Percentiles rank a stretch among this genome's conserved stretches.
Conservation (phyloP, 2,797 vertebrate genomes). For the Halcyon chelicuti region DNA sequence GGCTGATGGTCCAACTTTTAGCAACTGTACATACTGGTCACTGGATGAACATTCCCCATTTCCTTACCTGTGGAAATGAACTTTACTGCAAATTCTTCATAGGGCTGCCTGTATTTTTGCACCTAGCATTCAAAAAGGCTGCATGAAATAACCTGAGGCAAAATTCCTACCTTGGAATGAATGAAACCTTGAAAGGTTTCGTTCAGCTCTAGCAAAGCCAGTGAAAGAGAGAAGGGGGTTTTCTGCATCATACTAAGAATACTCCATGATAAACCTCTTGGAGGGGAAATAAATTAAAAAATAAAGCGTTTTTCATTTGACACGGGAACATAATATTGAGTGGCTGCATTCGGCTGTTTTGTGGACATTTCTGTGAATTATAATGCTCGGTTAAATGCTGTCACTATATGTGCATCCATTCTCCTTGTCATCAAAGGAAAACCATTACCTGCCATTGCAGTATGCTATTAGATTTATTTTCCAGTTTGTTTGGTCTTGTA, state of each 20-base stretch:
- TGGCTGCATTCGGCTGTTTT: neutral
- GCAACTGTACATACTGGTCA: neutral
- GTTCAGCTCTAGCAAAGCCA: neutral
- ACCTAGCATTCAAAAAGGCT: neutral
- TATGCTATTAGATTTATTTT: neutral
- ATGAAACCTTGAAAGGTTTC: neutral
- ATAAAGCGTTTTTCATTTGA: neutral
- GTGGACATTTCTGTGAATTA: neutral
- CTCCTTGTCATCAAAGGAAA: neutral
- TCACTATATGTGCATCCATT: neutral
- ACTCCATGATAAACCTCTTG: neutral
- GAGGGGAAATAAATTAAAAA: neutral
- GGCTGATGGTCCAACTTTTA: neutral
- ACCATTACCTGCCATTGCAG: neutral
- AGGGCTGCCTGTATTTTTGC: neutral
- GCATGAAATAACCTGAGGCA: neutral
- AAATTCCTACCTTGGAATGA: neutral
- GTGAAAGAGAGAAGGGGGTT: neutral
- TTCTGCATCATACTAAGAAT: neutral
- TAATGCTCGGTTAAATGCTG: neutral
- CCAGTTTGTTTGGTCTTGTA: neutral
- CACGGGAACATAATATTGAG: neutral
- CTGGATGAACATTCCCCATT: neutral
- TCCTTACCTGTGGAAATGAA: neutral
- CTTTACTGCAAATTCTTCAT: neutral